These are phyloP conservation scores for Aphrocallistes beatrix DNA, from an alignment of 37 sponge, comb jelly and placozoan species.

Conservation along the genomic window DNA sequence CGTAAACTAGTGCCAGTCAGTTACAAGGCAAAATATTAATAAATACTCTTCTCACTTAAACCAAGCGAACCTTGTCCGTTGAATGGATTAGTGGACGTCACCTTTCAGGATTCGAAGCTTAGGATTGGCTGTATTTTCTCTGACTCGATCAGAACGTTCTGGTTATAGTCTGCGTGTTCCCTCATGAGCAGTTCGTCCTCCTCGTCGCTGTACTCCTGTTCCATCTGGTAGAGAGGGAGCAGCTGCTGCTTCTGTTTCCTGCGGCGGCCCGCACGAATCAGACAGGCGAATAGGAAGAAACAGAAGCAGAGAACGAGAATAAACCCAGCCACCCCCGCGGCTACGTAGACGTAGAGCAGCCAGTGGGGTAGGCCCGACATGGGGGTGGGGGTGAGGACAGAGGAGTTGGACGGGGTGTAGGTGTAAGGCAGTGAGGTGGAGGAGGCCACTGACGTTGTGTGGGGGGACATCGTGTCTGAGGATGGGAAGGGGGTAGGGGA, in stretches of 20 bases:
- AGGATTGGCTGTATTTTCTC: background rate
- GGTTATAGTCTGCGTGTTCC: background rate
- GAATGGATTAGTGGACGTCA: background rate
- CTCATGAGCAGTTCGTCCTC: background rate
- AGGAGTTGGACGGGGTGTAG: background rate
- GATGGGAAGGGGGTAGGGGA: background rate
- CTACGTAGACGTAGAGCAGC: background rate
- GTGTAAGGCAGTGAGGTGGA: background rate
- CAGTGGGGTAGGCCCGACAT: background rate
- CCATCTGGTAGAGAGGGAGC: background rate
- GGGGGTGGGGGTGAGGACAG: background rate
- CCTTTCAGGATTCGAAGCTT: background rate
- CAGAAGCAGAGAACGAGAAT: background rate
- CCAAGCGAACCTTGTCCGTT: no score
- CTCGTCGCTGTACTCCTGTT: constrained; percentile 12
- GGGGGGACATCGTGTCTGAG: background rate
- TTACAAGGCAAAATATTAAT: no score
- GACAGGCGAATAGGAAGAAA: background rate
- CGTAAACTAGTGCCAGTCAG: no score
- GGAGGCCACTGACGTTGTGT: background rate
- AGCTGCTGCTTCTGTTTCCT: background rate
- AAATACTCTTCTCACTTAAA: no score
- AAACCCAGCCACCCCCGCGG: background rate
- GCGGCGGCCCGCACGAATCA: background rate
- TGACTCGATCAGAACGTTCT: background rate